Conservation (phyloP, 2,888 invertebrate genomes). For the Plemyria rubiginata region DNA sequence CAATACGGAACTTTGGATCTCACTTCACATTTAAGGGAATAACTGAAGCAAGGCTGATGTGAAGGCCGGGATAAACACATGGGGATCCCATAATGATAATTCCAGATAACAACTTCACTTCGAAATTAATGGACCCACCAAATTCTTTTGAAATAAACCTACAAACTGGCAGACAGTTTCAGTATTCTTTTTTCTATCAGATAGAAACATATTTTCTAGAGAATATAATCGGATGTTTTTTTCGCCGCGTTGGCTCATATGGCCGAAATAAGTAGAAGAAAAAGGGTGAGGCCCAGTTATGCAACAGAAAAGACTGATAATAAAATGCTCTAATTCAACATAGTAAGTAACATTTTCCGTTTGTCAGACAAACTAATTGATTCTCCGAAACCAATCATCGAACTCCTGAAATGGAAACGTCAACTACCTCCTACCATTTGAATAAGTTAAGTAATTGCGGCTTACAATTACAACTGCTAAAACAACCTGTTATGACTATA, state of each 20-base stretch:
- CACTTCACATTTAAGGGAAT: conserved; percentile 10
- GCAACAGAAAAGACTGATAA: too few species aligned
- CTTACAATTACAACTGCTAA: background rate
- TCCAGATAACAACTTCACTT: conserved; percentile 18
- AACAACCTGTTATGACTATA: conserved; percentile 1
- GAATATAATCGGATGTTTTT: too few species aligned
- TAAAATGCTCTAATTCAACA: background rate
- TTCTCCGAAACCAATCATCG: conserved; percentile 1
- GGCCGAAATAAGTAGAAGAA: too few species aligned
- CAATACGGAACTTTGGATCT: too few species aligned
- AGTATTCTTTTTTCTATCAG: too few species aligned
- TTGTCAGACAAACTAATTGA: background rate
- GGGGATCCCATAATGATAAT: conserved; percentile 18
- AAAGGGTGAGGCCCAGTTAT: too few species aligned
- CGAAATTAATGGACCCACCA: conserved; percentile 9
- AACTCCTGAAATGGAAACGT: conserved; percentile 7
- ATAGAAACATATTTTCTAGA: too few species aligned
- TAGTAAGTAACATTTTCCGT: background rate
- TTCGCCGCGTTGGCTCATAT: too few species aligned
- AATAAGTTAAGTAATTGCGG: conserved; percentile 2
- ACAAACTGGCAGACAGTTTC: background rate
- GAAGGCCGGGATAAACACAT: conserved; percentile 21
- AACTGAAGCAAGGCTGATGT: conserved; percentile 13
- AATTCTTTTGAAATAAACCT: background rate
- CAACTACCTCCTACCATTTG: background rate